Conservation (phyloP, 2,113 vertebrate genomes). For the Pithys albifrons region DNA sequence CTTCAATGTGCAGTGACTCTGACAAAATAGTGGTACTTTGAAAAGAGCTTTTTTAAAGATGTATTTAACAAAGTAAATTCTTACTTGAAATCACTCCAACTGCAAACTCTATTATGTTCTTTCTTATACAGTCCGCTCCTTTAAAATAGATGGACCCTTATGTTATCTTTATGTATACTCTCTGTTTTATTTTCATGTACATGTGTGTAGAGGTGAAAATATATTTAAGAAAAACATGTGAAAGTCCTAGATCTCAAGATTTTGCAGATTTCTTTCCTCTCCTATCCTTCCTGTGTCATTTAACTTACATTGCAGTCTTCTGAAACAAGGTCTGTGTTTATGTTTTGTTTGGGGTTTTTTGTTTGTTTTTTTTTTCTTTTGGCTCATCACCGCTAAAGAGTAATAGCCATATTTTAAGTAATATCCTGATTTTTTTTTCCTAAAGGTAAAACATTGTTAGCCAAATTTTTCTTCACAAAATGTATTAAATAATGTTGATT, state of each 20-base stretch:
- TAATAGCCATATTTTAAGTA: not conserved
- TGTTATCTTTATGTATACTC: not conserved
- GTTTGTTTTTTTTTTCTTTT: not conserved
- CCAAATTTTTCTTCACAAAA: not conserved
- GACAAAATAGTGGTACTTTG: not conserved
- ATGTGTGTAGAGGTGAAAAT: rapidly evolving
- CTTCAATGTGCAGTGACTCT: not conserved
- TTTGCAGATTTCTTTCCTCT: not conserved
- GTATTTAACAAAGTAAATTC: not conserved
- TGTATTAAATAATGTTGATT: not conserved
- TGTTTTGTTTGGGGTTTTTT: rapidly evolving
- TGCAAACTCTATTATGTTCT: not conserved
- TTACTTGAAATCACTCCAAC: not conserved
- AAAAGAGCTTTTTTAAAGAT: not conserved
- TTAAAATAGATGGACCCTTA: not conserved
- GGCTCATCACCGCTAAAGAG: not conserved
- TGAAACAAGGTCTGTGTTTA: not conserved
- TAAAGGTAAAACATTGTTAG: not conserved
- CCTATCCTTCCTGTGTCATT: not conserved
- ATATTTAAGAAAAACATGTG: not conserved
- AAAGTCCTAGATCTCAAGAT: not conserved
- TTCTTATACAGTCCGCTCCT: not conserved
- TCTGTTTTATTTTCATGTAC: not conserved
- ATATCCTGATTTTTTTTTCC: not conserved
- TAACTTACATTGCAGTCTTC: not conserved